Base-by-base conservation (phyloP, 2,797 vertebrate genomes). In the Alcedo atthis region DNA sequence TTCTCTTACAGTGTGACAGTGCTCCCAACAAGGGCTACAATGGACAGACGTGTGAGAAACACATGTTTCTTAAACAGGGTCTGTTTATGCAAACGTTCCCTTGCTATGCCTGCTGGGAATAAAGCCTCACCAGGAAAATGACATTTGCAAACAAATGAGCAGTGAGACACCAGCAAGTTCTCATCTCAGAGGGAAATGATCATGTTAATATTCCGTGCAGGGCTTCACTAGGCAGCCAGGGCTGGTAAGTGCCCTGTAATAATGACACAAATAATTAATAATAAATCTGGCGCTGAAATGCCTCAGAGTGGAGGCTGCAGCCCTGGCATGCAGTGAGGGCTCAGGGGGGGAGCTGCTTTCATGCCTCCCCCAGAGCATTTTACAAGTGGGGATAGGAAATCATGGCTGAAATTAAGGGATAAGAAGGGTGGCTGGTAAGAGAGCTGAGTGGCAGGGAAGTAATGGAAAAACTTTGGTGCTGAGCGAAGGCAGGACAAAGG, bases 121-220 rank as follows among this genome's bases (percentile, higher is more conserved):
- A 45, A 25, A 62, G 77, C 83, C 78, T 81, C 37, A 6, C 57
- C 81, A 92, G 83, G 45, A 76, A 90, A 94, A 93, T 28, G 61
- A 40, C 90, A 90, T 93, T 87, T 87, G 95, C 96, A 95, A 96
- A 93, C 96, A 96, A 95, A 96, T 92, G 94, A 96, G 91, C 91
- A 73, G 75, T 81, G 86, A 82, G 68, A 88, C 85, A 84, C 53
- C 61, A 78, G 89, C 81, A 74, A 89, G 68, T 91, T 82, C 88
- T 78, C 78, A 40, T 93, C 78, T 90, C 2, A 0, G 61, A 89
- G 90, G 91, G 69, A 94, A 96, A 93, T 92, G 54, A 94, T 70
- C 92, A 69, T 87, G 91, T 95, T 94, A 88, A 94, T 94, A 94
- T 94, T 92, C 83, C 87, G 87, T 1, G 7, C 4, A 5, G 71